Evolutionary conservation across 2,888 invertebrate species (phyloP), one percentile per base, ranked within the genome.

Genomic region (Lordiphosa fenestrarum): DNA sequence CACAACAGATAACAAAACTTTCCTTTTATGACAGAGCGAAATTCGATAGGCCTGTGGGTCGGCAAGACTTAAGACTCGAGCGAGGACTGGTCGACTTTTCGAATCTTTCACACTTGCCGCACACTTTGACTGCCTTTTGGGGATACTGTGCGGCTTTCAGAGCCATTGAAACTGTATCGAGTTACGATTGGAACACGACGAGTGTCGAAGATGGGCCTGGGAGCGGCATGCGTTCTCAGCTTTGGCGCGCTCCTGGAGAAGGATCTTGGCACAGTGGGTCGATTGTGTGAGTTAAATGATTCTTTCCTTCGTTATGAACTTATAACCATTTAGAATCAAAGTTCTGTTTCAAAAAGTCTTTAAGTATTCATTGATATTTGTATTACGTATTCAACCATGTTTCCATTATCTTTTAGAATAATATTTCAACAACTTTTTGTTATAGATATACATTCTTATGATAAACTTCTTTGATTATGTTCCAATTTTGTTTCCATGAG

Each of bases 21-120:
- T 81, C 72, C 69, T 69, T 63, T 69, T 68, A 58, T 61, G 74
- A 58, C 65, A 52, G 63, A 33, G 38, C 25, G 85, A 67, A 78
- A 85, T 62, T 67, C 19, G 72, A 84, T 84, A 85, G 72, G 69
- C 39, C 64, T 85, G 83, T 84, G 73, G 86, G 85, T 46, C n/a
- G 30, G 30, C 46, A 60, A 53, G 37, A 53, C 63, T 23, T 44
- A 30, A 44, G 33, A 12, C 42, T 57, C 50, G 12, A 49, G 44
- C 44, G 41, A 49, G 23, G 55, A 40, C 58, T 42, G 69, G 54
- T 54, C 73, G 66, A 72, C 56, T 66, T 60, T 52, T 56, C 62
- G 82, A 66, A 77, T 78, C 74, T 80, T 81, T 81, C 83, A 83
- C 80, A 81, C 80, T 81, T 81, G 84, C 83, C 80, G 82, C 84